These are phyloP conservation scores for Misgurnus anguillicaudatus DNA, from an alignment of 2,113 vertebrate genomes.

Conservation along the genomic window DNA sequence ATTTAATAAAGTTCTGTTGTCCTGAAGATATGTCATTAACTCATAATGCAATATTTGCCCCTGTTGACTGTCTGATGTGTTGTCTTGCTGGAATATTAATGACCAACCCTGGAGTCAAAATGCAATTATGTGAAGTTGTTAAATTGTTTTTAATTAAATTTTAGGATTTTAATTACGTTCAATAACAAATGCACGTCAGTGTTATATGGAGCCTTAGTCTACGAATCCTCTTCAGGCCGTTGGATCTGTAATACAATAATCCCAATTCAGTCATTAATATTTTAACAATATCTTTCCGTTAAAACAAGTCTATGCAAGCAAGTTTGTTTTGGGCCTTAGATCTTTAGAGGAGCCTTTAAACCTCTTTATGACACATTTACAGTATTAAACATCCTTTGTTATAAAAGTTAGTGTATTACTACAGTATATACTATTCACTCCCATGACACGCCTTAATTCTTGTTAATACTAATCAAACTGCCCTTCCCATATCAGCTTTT, in stretches of 20 bases:
- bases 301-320: constrained; percentile 15
- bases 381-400: background rate
- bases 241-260: constrained; percentile 24
- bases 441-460: constrained; percentile 9
- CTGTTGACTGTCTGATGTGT: constrained; percentile 76
- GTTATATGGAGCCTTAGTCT: constrained; percentile 14
- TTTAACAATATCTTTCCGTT: constrained; percentile 9
- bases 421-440: background rate
- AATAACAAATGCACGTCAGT: constrained; percentile 53
- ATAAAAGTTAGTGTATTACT: background rate
- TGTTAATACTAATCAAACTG: background rate
- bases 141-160: constrained; percentile 75
- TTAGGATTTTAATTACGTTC: constrained; percentile 74
- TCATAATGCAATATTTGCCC: constrained; percentile 77
- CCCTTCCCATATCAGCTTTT: constrained; percentile 54
- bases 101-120: constrained; percentile 70
- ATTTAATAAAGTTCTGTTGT: constrained; percentile 72
- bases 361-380: constrained; percentile 23
- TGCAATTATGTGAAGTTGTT: constrained; percentile 77
- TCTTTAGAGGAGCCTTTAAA: background rate
- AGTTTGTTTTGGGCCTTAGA: constrained; percentile 11
- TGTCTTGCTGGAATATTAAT: constrained; percentile 74
- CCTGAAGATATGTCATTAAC: constrained; percentile 75
- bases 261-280: constrained; percentile 33
- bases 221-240: constrained; percentile 22